Evolutionary conservation across 2,113 vertebrate species (phyloP).

Genomic region (Donacobius atricapilla): DNA sequence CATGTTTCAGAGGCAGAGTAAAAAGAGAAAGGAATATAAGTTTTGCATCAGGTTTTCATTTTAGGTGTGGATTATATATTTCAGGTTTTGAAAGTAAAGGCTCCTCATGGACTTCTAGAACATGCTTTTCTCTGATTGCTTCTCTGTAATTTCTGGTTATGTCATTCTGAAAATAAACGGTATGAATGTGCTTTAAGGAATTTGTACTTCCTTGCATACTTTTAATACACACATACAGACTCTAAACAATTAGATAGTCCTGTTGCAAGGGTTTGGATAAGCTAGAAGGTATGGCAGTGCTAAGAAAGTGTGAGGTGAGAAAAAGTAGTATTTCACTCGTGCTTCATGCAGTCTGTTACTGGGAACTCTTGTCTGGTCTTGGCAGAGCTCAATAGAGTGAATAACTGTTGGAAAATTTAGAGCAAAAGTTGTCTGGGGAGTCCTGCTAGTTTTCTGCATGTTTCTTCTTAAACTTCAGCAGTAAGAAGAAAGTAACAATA

Average conservation of each 20-base stretch:
- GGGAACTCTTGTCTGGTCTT: background rate
- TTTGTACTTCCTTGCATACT: background rate
- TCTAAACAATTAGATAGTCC: background rate
- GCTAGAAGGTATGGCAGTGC: background rate
- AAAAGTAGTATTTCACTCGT: background rate
- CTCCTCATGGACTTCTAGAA: background rate
- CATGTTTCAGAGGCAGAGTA: background rate
- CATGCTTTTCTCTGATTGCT: background rate
- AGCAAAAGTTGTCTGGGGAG: background rate
- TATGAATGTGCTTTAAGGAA: background rate
- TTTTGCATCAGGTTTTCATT: background rate
- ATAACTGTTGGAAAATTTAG: background rate
- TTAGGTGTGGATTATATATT: background rate
- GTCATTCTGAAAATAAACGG: background rate
- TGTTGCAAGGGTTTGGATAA: background rate
- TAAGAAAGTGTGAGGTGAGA: background rate
- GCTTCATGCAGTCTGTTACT: background rate
- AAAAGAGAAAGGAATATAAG: background rate
- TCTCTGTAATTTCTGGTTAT: background rate
- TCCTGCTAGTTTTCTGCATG: background rate
- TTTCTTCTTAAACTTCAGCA: background rate
- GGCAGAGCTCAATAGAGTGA: background rate
- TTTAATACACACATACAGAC: background rate
- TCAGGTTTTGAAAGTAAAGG: background rate
- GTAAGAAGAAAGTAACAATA: background rate